These are phyloP conservation scores for Pollenia angustigena DNA, from an alignment of 2,888 invertebrate genomes.

Conservation along the genomic window DNA sequence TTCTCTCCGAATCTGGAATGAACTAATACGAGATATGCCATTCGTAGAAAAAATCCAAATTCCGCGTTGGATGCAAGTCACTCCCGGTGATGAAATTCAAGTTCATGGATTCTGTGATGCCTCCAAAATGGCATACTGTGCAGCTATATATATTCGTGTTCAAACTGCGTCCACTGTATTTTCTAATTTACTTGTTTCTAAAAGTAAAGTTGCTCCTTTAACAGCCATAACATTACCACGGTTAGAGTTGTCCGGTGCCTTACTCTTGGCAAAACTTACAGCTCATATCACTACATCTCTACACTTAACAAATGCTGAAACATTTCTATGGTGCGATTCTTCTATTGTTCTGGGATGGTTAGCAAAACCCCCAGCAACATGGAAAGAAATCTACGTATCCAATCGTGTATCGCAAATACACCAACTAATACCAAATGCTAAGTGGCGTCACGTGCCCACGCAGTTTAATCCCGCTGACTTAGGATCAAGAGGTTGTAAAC, in stretches of 20 bases:
- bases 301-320: too few relatives aligned
- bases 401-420: not conserved
- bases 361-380: too few relatives aligned
- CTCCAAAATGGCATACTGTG: slow-evolving; percentile 7
- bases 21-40: not conserved
- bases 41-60: not conserved
- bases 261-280: too few relatives aligned
- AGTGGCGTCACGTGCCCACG: not conserved
- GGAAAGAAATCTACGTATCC: not conserved
- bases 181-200: too few relatives aligned
- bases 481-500: slow-evolving; percentile 10
- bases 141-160: not conserved
- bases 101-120: slow-evolving; percentile 4
- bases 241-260: too few relatives aligned
- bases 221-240: too few relatives aligned
- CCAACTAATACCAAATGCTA: not conserved
- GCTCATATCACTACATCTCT: too few relatives aligned
- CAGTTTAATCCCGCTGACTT: slow-evolving; percentile 31
- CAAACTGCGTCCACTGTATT: too few relatives aligned
- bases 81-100: not conserved
- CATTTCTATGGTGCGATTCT: too few relatives aligned
- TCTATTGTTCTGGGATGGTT: too few relatives aligned
- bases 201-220: too few relatives aligned
- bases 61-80: not conserved
- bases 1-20: slow-evolving; percentile 1